phyloP scores from a whole-genome alignment of 2,888 invertebrate species.

The Chrysotoxum bicinctum region DNA sequence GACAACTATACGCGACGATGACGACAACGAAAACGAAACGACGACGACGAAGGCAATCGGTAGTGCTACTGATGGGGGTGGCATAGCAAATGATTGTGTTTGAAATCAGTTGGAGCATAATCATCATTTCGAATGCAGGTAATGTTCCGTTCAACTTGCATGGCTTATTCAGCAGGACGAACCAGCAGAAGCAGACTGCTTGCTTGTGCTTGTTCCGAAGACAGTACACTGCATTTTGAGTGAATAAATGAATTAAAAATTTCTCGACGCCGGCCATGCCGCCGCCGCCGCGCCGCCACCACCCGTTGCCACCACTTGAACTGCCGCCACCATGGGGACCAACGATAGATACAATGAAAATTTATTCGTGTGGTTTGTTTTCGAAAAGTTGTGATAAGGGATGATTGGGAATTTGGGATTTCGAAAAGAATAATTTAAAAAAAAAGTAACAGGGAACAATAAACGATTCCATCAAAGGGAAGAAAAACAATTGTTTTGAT shows the following conservation, averaged over 20 bases:
- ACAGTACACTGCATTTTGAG: slow-evolving; percentile 67
- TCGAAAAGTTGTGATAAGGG: slow-evolving; percentile 37
- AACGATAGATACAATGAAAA: slow-evolving; percentile 58
- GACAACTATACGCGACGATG: background rate
- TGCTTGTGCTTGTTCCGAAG: slow-evolving; percentile 51
- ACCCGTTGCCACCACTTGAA: background rate
- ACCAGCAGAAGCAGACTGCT: slow-evolving; percentile 33
- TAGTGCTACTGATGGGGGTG: slow-evolving; percentile 42
- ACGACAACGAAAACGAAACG: background rate
- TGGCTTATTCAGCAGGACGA: slow-evolving; percentile 62
- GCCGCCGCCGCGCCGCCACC: background rate
- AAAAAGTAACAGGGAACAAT: background rate
- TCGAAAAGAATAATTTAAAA: background rate
- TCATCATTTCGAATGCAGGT: slow-evolving; percentile 73
- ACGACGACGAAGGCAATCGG: slow-evolving; percentile 27
- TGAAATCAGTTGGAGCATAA: slow-evolving; percentile 71
- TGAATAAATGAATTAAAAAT: slow-evolving; percentile 73
- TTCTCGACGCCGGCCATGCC: slow-evolving; percentile 22
- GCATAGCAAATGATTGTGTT: slow-evolving; percentile 67
- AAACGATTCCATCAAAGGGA: background rate
- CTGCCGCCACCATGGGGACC: slow-evolving; percentile 42
- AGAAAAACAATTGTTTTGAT: slow-evolving; percentile 20
- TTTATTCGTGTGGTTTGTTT: slow-evolving; percentile 69
- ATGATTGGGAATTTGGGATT: slow-evolving; percentile 3
- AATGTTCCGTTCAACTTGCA: slow-evolving; percentile 73